phyloP scores from a whole-genome alignment of 1,140 invertebrate genomes.

The Propsilocerus akamusi region DNA sequence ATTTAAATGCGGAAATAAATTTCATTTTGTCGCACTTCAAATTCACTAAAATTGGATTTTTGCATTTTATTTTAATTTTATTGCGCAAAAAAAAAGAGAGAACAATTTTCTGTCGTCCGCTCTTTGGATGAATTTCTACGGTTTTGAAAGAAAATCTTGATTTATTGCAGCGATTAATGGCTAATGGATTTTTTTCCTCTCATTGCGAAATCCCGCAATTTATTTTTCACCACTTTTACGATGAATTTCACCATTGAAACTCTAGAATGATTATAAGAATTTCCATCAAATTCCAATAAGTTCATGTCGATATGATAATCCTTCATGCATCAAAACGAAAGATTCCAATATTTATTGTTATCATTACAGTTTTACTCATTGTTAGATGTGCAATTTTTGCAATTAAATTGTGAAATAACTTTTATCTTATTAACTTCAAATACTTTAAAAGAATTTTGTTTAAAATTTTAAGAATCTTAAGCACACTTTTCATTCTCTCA shows the following conservation, averaged over 20 bases:
- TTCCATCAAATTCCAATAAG: background rate
- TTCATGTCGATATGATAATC: slow-evolving; percentile 1
- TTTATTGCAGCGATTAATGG: background rate
- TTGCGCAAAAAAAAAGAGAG: no score
- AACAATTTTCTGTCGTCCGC: no score
- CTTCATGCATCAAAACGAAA: no score
- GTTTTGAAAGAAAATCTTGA: slow-evolving; percentile 2
- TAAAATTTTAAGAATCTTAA: background rate
- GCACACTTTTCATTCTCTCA: background rate
- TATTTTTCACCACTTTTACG: background rate
- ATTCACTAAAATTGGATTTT: no score
- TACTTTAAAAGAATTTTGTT: background rate
- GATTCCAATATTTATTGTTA: background rate
- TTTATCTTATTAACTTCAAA: background rate
- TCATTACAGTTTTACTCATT: background rate
- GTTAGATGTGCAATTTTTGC: background rate
- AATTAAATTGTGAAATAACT: background rate
- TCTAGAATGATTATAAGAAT: slow-evolving; percentile 2
- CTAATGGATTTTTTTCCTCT: slow-evolving; percentile 2
- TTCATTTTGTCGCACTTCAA: no score
- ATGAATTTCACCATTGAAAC: background rate
- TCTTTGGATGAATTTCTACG: no score
- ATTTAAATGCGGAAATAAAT: no score
- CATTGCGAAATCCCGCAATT: background rate
- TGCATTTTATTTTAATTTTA: no score